Conservation (phyloP, 2,113 vertebrate species). For the Enhydra lutris region DNA sequence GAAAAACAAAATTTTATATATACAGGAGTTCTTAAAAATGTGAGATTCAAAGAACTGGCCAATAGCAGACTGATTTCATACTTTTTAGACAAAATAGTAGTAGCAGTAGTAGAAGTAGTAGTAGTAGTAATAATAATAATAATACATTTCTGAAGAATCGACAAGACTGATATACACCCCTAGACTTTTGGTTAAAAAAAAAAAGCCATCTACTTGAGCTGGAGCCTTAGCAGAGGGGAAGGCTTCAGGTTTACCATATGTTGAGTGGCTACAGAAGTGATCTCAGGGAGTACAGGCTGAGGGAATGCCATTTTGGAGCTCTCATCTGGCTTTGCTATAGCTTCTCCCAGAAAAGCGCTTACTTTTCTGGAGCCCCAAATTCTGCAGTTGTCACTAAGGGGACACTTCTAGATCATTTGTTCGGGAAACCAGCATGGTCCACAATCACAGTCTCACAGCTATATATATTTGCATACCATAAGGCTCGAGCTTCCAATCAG, state of each 20-base stretch:
- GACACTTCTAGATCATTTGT: not conserved
- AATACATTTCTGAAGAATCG: not conserved
- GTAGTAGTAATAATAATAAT: not conserved
- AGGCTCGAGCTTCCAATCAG: not conserved
- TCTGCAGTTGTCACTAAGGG: not conserved
- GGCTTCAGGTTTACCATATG: not conserved
- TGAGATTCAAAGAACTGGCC: not conserved
- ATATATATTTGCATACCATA: not conserved
- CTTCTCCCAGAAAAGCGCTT: not conserved
- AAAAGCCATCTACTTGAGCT: not conserved
- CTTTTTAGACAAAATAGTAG: not conserved
- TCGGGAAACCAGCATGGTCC: not conserved
- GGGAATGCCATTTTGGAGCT: not conserved
- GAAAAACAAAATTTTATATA: not conserved
- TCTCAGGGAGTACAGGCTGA: not conserved
- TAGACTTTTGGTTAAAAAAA: not conserved
- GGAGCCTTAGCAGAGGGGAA: not conserved
- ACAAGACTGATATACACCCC: not conserved
- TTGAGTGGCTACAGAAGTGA: not conserved
- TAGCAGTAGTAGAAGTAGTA: not conserved
- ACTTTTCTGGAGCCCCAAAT: not conserved
- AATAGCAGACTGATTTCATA: not conserved
- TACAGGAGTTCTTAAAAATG: not conserved
- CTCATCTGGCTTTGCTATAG: not conserved
- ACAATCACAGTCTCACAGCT: not conserved